These are phyloP conservation scores for Acrocephalus scirpaceus DNA, from an alignment of 2,797 vertebrate species.

Conservation along the genomic window DNA sequence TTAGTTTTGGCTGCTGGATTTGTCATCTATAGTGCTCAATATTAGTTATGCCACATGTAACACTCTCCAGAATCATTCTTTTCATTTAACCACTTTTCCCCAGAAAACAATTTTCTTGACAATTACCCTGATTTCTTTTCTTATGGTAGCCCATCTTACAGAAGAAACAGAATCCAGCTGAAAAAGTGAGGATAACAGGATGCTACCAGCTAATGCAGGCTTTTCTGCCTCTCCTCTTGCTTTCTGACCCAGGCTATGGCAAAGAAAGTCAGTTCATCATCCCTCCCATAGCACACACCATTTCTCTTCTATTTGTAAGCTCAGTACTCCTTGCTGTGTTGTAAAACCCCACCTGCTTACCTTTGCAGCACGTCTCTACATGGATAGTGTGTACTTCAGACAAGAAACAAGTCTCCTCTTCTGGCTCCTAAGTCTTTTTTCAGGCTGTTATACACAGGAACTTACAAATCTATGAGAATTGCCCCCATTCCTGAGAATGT, in stretches of 20 bases:
- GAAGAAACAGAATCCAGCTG: neutral
- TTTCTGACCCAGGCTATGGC: neutral
- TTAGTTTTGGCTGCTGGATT: neutral
- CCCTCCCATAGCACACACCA: neutral
- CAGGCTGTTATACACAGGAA: neutral
- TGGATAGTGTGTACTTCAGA: neutral
- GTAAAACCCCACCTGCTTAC: neutral
- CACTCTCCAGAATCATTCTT: neutral
- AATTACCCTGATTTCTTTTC: slow-evolving; percentile 12
- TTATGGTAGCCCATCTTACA: neutral
- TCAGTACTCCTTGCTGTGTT: neutral
- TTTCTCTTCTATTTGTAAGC: neutral
- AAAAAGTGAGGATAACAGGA: neutral
- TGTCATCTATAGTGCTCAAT: neutral
- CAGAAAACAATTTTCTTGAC: neutral
- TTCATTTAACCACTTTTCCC: neutral
- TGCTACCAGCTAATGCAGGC: neutral
- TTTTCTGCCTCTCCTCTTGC: neutral
- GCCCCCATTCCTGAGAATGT: neutral
- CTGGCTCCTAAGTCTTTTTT: neutral
- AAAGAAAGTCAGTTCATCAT: neutral
- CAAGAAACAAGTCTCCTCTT: neutral
- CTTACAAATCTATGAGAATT: neutral
- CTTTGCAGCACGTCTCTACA: neutral
- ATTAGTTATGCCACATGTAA: neutral